These are phyloP conservation scores for Serranus cabrilla DNA, from an alignment of 2,797 vertebrate genomes.

Conservation along the genomic window DNA sequence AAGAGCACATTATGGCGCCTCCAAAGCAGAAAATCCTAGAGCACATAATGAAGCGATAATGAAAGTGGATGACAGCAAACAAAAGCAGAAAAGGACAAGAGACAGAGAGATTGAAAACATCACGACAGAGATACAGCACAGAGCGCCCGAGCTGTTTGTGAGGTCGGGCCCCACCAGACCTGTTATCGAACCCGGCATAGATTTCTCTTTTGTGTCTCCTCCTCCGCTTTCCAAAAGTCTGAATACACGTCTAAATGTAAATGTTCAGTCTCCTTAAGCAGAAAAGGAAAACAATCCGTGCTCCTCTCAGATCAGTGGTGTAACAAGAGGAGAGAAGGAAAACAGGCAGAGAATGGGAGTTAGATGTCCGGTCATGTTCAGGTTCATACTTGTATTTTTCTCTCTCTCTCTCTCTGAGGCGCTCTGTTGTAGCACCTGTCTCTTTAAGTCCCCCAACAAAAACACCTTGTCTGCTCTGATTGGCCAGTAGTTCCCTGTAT, in stretches of 20 bases:
- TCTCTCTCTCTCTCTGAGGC: too few relatives aligned
- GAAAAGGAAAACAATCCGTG: neutral
- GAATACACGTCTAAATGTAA: slow-evolving; percentile 16
- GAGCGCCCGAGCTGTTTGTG: slow-evolving; percentile 22
- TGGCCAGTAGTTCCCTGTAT: too few relatives aligned
- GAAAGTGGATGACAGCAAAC: slow-evolving; percentile 54
- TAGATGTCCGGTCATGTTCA: neutral
- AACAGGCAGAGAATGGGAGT: neutral
- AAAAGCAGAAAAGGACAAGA: slow-evolving; percentile 29
- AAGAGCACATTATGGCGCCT: slow-evolving; percentile 63
- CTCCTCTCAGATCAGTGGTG: neutral
- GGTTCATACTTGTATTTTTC: too few relatives aligned
- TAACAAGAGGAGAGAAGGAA: neutral
- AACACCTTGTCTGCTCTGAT: too few relatives aligned
- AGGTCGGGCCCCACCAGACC: slow-evolving; percentile 3
- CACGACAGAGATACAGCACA: slow-evolving; percentile 15
- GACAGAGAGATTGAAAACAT: slow-evolving; percentile 46
- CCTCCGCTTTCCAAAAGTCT: neutral
- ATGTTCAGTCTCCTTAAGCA: neutral
- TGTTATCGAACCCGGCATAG: slow-evolving; percentile 6
- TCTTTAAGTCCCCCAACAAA: too few relatives aligned
- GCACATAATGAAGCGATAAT: slow-evolving; percentile 66
- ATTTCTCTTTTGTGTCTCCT: slow-evolving; percentile 15
- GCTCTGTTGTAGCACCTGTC: too few relatives aligned
- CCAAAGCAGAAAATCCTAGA: slow-evolving; percentile 50